Evolutionary conservation across 2,888 invertebrate genomes (phyloP).

Genomic region (Ichneumon xanthorius): DNA sequence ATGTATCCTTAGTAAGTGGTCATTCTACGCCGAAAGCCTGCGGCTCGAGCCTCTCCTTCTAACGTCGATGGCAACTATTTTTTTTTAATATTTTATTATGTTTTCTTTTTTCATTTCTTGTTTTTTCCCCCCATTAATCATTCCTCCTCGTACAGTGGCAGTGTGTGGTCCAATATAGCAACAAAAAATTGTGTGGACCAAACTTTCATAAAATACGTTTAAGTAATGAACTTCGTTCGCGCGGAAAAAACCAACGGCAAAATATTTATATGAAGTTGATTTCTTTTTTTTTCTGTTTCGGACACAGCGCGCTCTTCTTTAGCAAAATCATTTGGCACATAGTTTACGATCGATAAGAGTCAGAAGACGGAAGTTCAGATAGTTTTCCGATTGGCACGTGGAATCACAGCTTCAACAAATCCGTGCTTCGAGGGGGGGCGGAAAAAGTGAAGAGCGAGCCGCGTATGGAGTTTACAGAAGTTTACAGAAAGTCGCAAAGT

Average conservation of each 20-base stretch:
- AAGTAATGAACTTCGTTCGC: slow-evolving; percentile 20
- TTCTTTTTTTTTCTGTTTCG: slow-evolving; percentile 9
- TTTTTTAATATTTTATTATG: neutral
- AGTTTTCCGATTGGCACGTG: slow-evolving; percentile 62
- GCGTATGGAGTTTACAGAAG: neutral
- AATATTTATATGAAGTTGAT: slow-evolving; percentile 8
- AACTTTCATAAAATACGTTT: slow-evolving; percentile 68
- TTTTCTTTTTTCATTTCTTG: neutral
- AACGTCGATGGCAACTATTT: neutral
- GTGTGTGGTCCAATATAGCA: slow-evolving; percentile 75
- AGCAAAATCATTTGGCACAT: slow-evolving; percentile 61
- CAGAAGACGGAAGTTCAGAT: slow-evolving; percentile 57
- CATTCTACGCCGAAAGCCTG: slow-evolving; percentile 80
- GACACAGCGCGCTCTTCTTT: slow-evolving; percentile 28
- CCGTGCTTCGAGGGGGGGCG: slow-evolving; percentile 6
- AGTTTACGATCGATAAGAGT: slow-evolving; percentile 47
- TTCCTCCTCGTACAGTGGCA: slow-evolving; percentile 73
- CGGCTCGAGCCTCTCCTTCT: slow-evolving; percentile 77
- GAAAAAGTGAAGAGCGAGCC: slow-evolving; percentile 1
- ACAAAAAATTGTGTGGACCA: slow-evolving; percentile 69
- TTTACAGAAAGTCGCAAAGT: neutral
- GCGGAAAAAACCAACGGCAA: slow-evolving; percentile 23
- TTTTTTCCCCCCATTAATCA: slow-evolving; percentile 3
- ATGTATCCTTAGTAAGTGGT: slow-evolving; percentile 77
- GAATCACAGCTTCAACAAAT: slow-evolving; percentile 58